Base-by-base conservation (phyloP, 2,797 vertebrate species). In the Psittacula derbiana region DNA sequence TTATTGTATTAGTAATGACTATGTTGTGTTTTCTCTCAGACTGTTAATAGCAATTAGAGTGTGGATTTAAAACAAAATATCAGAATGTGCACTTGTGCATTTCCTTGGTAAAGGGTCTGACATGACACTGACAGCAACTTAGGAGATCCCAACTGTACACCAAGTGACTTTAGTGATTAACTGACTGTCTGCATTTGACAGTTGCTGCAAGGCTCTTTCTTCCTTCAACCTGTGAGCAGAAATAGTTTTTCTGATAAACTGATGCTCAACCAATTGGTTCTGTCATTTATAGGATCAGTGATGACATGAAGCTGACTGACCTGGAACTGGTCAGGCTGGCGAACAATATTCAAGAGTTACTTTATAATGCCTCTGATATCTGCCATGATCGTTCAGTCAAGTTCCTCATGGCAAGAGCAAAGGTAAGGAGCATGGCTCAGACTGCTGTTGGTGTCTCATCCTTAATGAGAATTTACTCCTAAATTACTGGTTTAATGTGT, bases 371-470 rank as follows among this genome's bases (percentile, higher is more conserved):
- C 27, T 99, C 99, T 2, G 99, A 99, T 87, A 96, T 99, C 95
- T 99, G 99, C 97, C 99, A 99, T 1, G 99, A 99, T 97, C 99
- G 99, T 95, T 99, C 99, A 4, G 99, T 99, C 95, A 99, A 99
- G 95, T 99, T 99, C 79, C 98, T 99, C 52, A 98, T 98, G 76
- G 98, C 99, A 80, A 98, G 99, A 97, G 98, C 99, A 85, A 99
- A 99, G 98, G 99, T 99, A 97, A 95, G 93, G 57, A 75, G 50
- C 74, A 70, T 78, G 52, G 11, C 5, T 53, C 55, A 85, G 16
- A 1, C 33, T 76, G 18, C 62, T 74, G 46, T 1, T 30, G 30
- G 4, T 58, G 55, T 69, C 75, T 85, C n/a, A 1, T 55, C 80
- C 62, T 64, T 81, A 49, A 17, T 46, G 44, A 52, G 67, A 79